Base-by-base conservation (phyloP, 2,888 invertebrate genomes). In the Meteorus cinctellus region DNA sequence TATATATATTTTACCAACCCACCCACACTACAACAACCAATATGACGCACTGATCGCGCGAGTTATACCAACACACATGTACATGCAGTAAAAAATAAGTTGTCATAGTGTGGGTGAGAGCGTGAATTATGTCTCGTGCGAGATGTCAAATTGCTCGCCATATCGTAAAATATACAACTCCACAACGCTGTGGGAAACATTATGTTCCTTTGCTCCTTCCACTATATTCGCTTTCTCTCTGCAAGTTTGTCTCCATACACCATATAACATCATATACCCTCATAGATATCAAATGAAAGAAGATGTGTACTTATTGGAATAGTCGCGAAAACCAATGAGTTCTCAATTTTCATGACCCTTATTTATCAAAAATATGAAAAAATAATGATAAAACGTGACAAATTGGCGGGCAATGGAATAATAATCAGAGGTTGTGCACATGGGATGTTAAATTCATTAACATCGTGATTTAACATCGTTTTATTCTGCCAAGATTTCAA, bases 91-190 rank as follows among this genome's bases (percentile, higher is more conserved):
- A 60, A 74, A 79, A 73, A 77, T 74, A 48, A 72, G 55, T 76
- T 68, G 72, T 70, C 59, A 45, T 69, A 67, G 72, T 63, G 78
- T 72, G 76, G 51, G 77, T 74, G 78, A 75, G 75, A 80, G 79
- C 88, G 88, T 89, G 89, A 89, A 89, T 89, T 89, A 89, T 89
- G 89, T 86, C 87, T 87, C 89, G 87, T 87, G 89, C 88, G 89
- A 89, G 89, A 89, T 89, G 89, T 89, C 89, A 89, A 89, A 89
- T 89, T 89, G 89, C 89, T 89, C 88, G 89, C 86, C 87, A 88
- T 89, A 89, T 89, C 89, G 89, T 89, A 89, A 89, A 89, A 89
- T 89, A 89, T 89, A 89, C 88, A 88, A 88, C 88, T 88, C 87
- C 87, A 82, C 87, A 55, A 86, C 88, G 85, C 89, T 88, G 89